These are phyloP conservation scores for Catharus minimus DNA, from an alignment of 2,113 vertebrate genomes.

Conservation along the genomic window DNA sequence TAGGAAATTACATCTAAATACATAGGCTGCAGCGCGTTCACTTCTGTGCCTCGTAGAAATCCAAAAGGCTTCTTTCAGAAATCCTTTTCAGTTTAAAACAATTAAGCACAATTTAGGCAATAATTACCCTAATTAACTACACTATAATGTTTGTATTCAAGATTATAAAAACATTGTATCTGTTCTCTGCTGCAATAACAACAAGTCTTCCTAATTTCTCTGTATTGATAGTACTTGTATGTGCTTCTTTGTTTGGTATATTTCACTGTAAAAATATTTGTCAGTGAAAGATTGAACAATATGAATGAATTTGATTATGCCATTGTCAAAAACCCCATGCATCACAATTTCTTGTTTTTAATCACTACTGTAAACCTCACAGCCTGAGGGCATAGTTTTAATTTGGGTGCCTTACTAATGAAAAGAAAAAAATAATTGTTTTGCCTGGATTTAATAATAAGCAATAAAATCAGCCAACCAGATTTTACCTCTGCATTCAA, in stretches of 20 bases:
- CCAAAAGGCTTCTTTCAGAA: conserved; percentile 64
- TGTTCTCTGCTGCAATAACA: conserved; percentile 73
- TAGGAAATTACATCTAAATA: conserved; percentile 64
- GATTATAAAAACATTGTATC: conserved; percentile 75
- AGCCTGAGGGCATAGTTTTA: conserved; percentile 94
- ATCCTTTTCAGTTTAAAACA: conserved; percentile 76
- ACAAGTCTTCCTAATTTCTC: conserved; percentile 73
- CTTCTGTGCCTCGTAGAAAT: conserved; percentile 39
- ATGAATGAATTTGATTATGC: conserved; percentile 98
- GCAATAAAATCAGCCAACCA: conserved; percentile 98
- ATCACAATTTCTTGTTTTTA: conserved; percentile 98
- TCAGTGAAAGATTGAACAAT: conserved; percentile 90
- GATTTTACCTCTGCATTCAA: conserved; percentile 89
- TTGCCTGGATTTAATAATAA: conserved; percentile 98
- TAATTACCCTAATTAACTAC: conserved; percentile 83
- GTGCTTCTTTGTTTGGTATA: conserved; percentile 81
- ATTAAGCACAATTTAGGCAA: conserved; percentile 82
- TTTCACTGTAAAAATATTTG: conserved; percentile 89
- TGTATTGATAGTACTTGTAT: conserved; percentile 78
- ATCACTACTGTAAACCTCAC: conserved; percentile 94
- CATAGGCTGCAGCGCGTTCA: neutral
- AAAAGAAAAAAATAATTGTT: conserved; percentile 96
- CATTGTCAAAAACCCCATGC: conserved; percentile 93
- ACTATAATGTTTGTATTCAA: conserved; percentile 77
- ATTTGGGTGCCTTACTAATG: conserved; percentile 96